A percentile compares a stretch with the other conserved stretches of the same genome.
Evolutionary conservation across 2,113 vertebrate genomes (phyloP).

Genomic region (Ramphastos sulfuratus): DNA sequence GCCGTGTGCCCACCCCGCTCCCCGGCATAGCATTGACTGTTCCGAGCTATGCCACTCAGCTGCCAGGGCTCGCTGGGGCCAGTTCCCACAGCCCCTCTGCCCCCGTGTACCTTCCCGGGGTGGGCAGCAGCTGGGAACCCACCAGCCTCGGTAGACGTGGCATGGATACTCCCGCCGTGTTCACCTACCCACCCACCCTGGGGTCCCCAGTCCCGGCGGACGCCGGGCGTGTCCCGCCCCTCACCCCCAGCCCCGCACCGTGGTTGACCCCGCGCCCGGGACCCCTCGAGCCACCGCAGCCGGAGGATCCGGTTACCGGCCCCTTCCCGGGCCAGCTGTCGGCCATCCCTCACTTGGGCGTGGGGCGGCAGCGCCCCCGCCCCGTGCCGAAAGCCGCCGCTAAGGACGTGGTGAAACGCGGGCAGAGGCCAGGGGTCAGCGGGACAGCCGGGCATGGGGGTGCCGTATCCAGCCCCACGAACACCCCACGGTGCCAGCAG

Average conservation of each 20-base stretch:
- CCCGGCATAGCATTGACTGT: neutral
- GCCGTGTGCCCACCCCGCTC: neutral
- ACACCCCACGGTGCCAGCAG: neutral
- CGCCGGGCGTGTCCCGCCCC: neutral
- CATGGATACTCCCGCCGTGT: neutral
- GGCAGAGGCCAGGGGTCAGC: neutral
- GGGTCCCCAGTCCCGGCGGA: neutral
- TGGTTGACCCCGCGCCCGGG: neutral
- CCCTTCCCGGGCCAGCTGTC: slow-evolving; percentile 11
- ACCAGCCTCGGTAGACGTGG: neutral
- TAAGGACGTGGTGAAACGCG: neutral
- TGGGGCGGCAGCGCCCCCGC: neutral
- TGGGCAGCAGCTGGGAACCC: neutral
- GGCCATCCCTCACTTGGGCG: neutral
- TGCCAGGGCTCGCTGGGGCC: neutral
- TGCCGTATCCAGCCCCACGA: neutral
- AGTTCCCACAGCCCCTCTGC: neutral
- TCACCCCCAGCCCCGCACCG: neutral
- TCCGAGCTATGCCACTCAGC: neutral
- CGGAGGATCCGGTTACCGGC: neutral
- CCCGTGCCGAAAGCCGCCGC: neutral
- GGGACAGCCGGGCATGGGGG: neutral
- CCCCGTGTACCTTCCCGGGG: neutral
- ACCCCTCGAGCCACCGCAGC: neutral
- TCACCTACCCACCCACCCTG: neutral